These are phyloP conservation scores for Ceyx melanurus DNA, from an alignment of 2,113 vertebrate species.

Conservation along the genomic window DNA sequence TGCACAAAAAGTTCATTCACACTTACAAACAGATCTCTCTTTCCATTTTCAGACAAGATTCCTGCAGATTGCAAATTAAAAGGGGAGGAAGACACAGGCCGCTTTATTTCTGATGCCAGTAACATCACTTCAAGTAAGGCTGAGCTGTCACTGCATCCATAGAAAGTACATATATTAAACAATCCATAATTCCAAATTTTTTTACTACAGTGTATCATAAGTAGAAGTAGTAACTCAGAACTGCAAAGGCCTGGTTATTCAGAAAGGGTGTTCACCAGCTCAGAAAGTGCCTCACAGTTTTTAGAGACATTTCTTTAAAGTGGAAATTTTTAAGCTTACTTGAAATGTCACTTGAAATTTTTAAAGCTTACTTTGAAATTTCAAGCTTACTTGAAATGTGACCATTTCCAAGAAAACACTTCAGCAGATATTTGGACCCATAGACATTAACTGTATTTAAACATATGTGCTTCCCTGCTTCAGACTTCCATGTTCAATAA, in stretches of 20 bases:
- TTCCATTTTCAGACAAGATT: neutral
- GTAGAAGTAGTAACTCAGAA: neutral
- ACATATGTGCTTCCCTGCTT: neutral
- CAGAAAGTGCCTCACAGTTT: neutral
- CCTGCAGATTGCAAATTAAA: neutral
- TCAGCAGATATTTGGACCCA: conserved; percentile 35
- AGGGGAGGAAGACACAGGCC: neutral
- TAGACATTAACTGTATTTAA: neutral
- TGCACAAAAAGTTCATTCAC: conserved; percentile 1
- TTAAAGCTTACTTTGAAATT: no score
- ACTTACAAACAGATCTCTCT: neutral
- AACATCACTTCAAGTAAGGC: neutral
- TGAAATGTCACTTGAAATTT: neutral
- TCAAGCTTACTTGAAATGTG: neutral
- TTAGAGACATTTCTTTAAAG: neutral
- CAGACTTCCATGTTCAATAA: neutral
- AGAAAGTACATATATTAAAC: neutral
- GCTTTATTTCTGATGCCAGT: neutral
- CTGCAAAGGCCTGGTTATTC: neutral
- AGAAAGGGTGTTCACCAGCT: neutral
- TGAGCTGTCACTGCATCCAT: neutral
- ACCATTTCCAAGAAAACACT: conserved; percentile 40
- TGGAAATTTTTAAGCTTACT: neutral
- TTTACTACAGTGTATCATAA: neutral
- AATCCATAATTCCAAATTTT: neutral